Evolutionary conservation across 2,888 invertebrate species (phyloP).

Genomic region (Epinotia demarniana): DNA sequence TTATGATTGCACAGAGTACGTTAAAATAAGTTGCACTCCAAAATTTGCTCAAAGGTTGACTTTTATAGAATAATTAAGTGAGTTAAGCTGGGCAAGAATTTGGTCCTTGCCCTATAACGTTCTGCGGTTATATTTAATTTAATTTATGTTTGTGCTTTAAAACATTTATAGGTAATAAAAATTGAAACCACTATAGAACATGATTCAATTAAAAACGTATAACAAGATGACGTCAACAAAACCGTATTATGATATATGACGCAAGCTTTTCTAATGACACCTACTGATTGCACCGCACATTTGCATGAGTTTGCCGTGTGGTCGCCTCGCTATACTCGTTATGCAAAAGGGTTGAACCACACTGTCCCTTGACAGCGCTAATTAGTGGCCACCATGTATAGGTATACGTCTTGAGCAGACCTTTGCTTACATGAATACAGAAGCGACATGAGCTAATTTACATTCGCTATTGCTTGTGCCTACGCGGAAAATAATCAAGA

Average conservation of each 20-base stretch:
- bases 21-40: too few species aligned
- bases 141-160: neutral
- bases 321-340: slow-evolving; percentile 30
- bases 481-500: neutral
- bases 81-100: too few species aligned
- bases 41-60: too few species aligned
- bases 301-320: slow-evolving; percentile 42
- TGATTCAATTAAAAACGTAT: neutral
- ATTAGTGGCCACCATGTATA: slow-evolving; percentile 34
- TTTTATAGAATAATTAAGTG: too few species aligned
- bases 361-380: slow-evolving; percentile 35
- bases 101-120: too few species aligned
- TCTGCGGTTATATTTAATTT: neutral
- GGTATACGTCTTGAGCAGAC: slow-evolving; percentile 32
- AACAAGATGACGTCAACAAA: neutral
- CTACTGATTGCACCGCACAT: slow-evolving; percentile 42
- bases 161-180: neutral
- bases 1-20: too few species aligned
- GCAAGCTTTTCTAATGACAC: slow-evolving; percentile 28
- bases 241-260: neutral
- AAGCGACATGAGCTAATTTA: slow-evolving; percentile 19
- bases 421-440: slow-evolving; percentile 30
- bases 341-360: slow-evolving; percentile 40
- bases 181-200: neutral
- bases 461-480: slow-evolving; percentile 1